Evolutionary conservation across 2,113 vertebrate genomes (phyloP).

Genomic region (Ageneiosus marmoratus): DNA sequence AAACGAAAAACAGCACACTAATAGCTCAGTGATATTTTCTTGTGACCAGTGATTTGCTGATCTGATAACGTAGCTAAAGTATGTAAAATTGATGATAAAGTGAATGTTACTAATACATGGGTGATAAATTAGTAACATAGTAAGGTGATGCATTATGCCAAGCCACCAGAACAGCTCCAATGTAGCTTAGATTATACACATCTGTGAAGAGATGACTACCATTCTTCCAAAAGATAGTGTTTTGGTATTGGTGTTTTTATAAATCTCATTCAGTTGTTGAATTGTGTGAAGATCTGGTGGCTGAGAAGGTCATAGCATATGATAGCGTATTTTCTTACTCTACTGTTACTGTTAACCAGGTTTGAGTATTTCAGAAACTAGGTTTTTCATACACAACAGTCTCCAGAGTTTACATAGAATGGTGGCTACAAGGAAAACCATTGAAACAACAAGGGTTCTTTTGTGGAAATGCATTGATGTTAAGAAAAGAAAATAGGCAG

Average conservation of each 20-base stretch:
- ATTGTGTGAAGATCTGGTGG: neutral
- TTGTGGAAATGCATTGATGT: too few relatives aligned
- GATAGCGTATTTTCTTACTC: too few relatives aligned
- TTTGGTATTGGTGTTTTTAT: neutral
- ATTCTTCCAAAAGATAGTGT: neutral
- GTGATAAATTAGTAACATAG: neutral
- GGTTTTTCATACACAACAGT: too few relatives aligned
- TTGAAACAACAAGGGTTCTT: too few relatives aligned
- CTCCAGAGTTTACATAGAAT: too few relatives aligned
- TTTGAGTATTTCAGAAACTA: too few relatives aligned
- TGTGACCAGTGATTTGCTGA: neutral
- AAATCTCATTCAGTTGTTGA: neutral
- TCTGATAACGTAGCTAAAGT: neutral
- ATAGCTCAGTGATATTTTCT: neutral
- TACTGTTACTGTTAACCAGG: too few relatives aligned
- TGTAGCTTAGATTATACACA: neutral
- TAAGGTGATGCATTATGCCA: neutral
- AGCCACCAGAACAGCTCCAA: neutral
- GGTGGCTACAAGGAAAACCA: too few relatives aligned
- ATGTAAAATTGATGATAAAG: neutral
- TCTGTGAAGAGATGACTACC: neutral
- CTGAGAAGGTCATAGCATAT: neutral
- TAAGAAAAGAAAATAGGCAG: too few relatives aligned
- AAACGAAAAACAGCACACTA: neutral
- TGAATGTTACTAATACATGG: neutral